Percentiles rank a stretch among this genome's conserved stretches.
These are phyloP conservation scores for Achlya flavicornis DNA, from an alignment of 2,888 invertebrate genomes.

Conservation along the genomic window DNA sequence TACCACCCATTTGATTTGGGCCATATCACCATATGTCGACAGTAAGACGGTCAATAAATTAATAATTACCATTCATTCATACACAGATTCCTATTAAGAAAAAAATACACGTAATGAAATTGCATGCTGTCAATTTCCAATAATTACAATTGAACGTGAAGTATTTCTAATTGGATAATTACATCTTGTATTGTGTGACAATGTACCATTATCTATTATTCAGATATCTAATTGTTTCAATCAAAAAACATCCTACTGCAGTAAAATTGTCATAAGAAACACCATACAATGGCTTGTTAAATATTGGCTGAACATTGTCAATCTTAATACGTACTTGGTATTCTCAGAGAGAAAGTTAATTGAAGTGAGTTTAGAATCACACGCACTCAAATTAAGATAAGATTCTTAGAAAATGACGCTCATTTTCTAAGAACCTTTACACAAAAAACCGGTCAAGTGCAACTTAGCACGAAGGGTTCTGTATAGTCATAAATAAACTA, in stretches of 20 bases:
- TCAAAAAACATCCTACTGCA: neutral
- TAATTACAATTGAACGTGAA: neutral
- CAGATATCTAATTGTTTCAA: neutral
- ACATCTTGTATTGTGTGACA: neutral
- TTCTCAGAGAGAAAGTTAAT: neutral
- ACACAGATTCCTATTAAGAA: neutral
- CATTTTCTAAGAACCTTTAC: no score
- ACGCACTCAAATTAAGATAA: no score
- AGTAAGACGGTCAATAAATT: neutral
- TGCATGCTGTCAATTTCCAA: neutral
- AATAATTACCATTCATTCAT: neutral
- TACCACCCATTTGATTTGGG: no score
- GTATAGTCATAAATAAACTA: no score
- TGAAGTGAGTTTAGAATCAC: neutral
- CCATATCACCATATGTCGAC: no score
- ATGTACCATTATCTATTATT: slow-evolving; percentile 2
- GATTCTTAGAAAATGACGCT: no score
- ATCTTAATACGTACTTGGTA: neutral
- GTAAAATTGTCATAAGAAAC: neutral
- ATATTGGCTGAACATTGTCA: neutral
- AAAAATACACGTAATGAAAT: neutral
- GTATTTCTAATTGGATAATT: slow-evolving; percentile 7
- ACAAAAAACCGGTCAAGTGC: no score
- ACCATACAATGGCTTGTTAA: neutral
- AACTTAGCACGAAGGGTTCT: no score